Base-by-base conservation (phyloP, 2,888 invertebrate species). In the Blera fallax region DNA sequence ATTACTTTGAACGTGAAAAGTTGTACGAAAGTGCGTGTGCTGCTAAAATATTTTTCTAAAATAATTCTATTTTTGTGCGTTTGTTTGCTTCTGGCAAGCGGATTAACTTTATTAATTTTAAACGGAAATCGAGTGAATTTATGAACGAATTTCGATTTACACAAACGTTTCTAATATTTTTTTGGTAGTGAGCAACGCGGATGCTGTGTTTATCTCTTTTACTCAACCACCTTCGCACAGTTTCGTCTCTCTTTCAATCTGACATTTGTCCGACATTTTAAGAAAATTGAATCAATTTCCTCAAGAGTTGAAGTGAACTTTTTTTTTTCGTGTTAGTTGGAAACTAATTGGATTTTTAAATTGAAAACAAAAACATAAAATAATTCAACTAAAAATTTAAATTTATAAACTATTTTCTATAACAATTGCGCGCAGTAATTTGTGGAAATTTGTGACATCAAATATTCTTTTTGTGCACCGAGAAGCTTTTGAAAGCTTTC, bases 261-360 rank as follows among this genome's bases (percentile, higher is more conserved):
- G 80, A 81, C 80, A 56, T 85, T 85, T 81, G 72, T 81, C 85
- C 76, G 85, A 85, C 85, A 85, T 85, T 81, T 85, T 85, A 77
- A 81, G 69, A 72, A 72, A 76, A 80, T 73, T 80, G 76, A 84
- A 80, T 84, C 76, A 54, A 80, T 65, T 85, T 58, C 8, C 40
- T 48, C 32, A 16, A 14, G 10, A 14, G 50, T 56, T 29, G 56
- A 73, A 79, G 79, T 67, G 72, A 62, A 6, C 3, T 34, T 5
- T 11, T 84, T 24, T 24, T 24, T 24, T 24, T 24, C 4, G 4
- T 24, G 24, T 24, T 69, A 50, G 50, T 70, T 84, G 84, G 80
- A 84, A 79, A 74, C 84, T 37, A 79, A 84, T 79, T 58, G 62
- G 84, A 84, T 69, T 78, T 62, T 52, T 14, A n/a, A 52, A 10